Conservation (phyloP, 1,140 invertebrate genomes). For the Zophobas atratus region DNA sequence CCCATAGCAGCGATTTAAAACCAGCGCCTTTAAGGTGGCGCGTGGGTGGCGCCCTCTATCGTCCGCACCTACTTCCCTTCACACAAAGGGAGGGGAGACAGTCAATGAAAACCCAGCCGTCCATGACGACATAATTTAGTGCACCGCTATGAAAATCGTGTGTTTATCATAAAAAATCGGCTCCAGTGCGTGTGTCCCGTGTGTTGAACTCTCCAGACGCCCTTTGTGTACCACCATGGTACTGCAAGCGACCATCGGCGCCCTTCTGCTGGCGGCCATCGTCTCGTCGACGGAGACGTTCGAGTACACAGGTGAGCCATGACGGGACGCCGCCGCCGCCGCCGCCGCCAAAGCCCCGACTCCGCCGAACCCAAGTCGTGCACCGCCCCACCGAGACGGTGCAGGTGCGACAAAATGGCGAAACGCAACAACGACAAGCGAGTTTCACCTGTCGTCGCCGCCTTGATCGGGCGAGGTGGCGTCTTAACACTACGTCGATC, state of each 20-base stretch:
- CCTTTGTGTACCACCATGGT: neutral
- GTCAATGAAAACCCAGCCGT: slow-evolving; percentile 50
- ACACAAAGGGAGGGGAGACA: slow-evolving; percentile 19
- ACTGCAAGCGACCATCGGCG: slow-evolving; percentile 11
- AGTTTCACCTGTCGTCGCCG: slow-evolving; percentile 39
- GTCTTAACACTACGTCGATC: neutral
- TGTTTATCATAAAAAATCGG: slow-evolving; percentile 32
- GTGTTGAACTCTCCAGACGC: slow-evolving; percentile 3
- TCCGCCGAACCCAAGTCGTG: neutral
- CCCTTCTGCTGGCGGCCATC: neutral
- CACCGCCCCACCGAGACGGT: neutral
- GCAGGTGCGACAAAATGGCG: slow-evolving; percentile 40
- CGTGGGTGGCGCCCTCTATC: slow-evolving; percentile 2
- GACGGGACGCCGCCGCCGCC: neutral
- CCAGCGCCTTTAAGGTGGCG: neutral
- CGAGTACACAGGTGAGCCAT: slow-evolving; percentile 37
- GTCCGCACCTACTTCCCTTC: neutral
- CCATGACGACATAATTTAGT: slow-evolving; percentile 50
- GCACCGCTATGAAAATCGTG: slow-evolving; percentile 45
- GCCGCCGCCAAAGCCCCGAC: neutral
- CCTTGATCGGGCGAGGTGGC: slow-evolving; percentile 26
- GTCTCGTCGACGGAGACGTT: slow-evolving; percentile 14
- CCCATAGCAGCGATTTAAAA: neutral
- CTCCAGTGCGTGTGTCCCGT: slow-evolving; percentile 16
- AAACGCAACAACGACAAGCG: slow-evolving; percentile 11